Evolutionary conservation across 2,888 invertebrate species (phyloP).

Genomic region (Piscicola geometra): DNA sequence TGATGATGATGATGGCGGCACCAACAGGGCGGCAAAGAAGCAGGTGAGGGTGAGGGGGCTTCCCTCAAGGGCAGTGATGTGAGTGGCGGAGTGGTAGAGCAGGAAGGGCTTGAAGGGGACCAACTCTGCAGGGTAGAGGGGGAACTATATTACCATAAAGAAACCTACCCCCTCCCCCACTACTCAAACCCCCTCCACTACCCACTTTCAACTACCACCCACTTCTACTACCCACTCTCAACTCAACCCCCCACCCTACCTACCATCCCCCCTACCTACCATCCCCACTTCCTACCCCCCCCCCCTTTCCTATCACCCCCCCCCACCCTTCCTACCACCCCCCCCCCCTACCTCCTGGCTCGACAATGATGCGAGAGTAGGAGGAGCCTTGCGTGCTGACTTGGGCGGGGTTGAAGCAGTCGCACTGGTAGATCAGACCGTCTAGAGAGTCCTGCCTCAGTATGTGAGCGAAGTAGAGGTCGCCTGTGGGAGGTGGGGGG

Average conservation of each 20-base stretch:
- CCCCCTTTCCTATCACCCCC: neutral
- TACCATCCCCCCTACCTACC: neutral
- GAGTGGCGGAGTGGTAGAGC: neutral
- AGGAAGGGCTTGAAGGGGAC: neutral
- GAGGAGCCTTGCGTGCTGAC: neutral
- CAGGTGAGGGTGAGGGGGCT: neutral
- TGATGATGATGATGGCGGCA: neutral
- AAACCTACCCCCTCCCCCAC: too few relatives aligned
- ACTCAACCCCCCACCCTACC: neutral
- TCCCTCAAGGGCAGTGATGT: neutral
- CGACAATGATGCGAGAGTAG: neutral
- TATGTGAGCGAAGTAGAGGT: constrained; percentile 16
- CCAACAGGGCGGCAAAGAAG: neutral
- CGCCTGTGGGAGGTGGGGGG: neutral
- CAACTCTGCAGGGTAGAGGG: neutral
- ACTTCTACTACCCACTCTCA: neutral
- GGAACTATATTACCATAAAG: too few relatives aligned
- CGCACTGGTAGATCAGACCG: neutral
- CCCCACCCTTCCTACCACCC: neutral
- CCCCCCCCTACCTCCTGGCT: neutral
- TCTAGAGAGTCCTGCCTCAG: neutral
- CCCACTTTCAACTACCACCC: too few relatives aligned
- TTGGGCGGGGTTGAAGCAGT: neutral
- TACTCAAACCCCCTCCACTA: too few relatives aligned
- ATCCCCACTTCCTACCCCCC: neutral